These are phyloP conservation scores for Eurosta solidaginis DNA, from an alignment of 1,140 invertebrate species.

Conservation along the genomic window DNA sequence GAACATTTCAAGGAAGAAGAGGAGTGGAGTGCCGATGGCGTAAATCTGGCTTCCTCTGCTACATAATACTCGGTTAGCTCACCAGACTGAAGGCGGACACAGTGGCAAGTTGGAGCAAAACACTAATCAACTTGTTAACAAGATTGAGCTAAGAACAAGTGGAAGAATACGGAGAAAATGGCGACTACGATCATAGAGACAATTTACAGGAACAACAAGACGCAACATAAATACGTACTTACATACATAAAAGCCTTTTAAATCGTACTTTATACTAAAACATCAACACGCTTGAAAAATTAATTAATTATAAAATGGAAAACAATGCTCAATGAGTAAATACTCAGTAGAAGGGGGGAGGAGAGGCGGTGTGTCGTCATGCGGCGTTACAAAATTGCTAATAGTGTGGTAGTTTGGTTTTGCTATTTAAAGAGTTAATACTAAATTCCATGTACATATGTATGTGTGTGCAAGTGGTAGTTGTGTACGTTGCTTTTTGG, in stretches of 20 bases:
- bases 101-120: neutral
- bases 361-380: neutral
- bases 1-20: neutral
- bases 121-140: conserved; percentile 28
- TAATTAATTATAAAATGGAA: conserved; percentile 20
- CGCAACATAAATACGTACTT: neutral
- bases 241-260: neutral
- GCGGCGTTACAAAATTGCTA: neutral
- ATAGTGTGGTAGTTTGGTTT: neutral
- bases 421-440: neutral
- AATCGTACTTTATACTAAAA: neutral
- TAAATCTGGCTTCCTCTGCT: neutral
- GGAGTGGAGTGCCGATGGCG: too few species aligned
- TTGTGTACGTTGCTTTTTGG: neutral
- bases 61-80: neutral
- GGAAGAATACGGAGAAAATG: neutral
- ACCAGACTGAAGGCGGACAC: neutral
- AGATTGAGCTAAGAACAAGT: conserved; percentile 6
- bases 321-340: neutral
- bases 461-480: neutral
- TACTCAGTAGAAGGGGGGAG: neutral
- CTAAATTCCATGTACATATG: neutral
- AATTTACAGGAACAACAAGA: neutral
- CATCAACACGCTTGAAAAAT: conserved; percentile 27
- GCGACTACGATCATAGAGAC: neutral